Percentiles rank a stretch among this genome's conserved stretches.
Evolutionary conservation across 1,140 invertebrate species (phyloP).

Genomic region (Ceratoteleas bidentatus): DNA sequence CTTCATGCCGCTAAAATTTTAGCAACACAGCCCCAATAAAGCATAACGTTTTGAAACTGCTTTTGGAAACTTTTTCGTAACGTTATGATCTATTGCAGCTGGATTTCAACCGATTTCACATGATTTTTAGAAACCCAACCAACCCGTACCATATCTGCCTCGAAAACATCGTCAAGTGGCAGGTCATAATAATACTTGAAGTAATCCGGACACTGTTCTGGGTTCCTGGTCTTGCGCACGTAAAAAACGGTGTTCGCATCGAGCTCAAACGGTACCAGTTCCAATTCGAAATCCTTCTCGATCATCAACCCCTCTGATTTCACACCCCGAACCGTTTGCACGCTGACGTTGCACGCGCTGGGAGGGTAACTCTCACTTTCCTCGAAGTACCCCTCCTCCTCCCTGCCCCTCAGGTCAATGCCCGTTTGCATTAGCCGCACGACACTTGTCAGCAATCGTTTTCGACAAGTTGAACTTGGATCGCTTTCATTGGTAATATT

Average conservation of each 20-base stretch:
- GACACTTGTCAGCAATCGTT: neutral
- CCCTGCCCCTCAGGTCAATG: conserved; percentile 18
- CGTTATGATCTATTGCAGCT: no score
- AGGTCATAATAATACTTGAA: neutral
- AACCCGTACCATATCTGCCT: conserved; percentile 8
- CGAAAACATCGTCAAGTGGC: neutral
- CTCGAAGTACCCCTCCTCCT: conserved; percentile 15
- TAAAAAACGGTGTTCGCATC: neutral
- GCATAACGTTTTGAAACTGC: no score
- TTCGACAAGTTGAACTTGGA: neutral
- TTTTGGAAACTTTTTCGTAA: no score
- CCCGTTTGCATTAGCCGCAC: conserved; percentile 11
- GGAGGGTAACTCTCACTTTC: conserved; percentile 2
- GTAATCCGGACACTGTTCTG: neutral
- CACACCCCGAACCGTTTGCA: neutral
- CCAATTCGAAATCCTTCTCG: neutral
- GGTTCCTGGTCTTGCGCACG: neutral
- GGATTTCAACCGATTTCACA: neutral
- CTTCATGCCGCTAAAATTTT: no score
- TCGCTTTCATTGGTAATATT: neutral
- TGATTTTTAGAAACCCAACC: neutral
- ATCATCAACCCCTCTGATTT: neutral
- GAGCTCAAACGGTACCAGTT: neutral
- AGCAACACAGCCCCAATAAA: no score
- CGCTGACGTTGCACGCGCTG: neutral